phyloP scores from a whole-genome alignment of 2,888 invertebrate species.

The Bimastos eiseni region DNA sequence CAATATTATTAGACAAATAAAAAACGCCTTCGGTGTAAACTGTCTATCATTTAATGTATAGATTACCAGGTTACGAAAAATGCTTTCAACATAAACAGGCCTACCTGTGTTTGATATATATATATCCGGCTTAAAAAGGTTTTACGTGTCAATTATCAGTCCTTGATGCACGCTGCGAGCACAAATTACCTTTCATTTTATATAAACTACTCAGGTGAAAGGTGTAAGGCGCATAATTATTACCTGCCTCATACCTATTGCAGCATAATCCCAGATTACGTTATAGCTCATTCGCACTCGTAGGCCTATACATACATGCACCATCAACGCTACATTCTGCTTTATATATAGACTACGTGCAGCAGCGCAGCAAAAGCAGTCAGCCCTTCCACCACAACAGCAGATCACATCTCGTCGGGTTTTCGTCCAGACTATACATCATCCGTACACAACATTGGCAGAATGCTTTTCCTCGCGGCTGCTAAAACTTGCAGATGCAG shows the following conservation, averaged over 20 bases:
- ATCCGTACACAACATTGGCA: background rate
- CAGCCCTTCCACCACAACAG: background rate
- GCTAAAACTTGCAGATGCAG: background rate
- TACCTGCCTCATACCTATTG: background rate
- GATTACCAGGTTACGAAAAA: background rate
- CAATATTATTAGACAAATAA: no score
- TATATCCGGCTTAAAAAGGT: background rate
- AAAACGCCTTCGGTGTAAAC: no score
- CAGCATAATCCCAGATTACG: background rate
- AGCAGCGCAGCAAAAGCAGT: background rate
- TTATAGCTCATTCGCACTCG: conserved; percentile 2
- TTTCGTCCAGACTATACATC: background rate
- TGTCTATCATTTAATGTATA: background rate
- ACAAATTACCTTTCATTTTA: background rate
- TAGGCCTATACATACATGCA: no score
- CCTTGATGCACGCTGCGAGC: background rate
- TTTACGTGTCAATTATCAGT: background rate
- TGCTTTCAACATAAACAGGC: background rate
- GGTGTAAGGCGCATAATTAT: background rate
- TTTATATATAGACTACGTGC: background rate
- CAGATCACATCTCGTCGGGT: background rate
- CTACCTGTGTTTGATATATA: background rate
- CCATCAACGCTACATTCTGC: background rate
- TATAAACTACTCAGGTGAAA: background rate
- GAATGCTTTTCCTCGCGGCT: background rate